These are phyloP conservation scores for Drosophila pruinosa DNA, from an alignment of 1,140 invertebrate genomes.

Conservation along the genomic window DNA sequence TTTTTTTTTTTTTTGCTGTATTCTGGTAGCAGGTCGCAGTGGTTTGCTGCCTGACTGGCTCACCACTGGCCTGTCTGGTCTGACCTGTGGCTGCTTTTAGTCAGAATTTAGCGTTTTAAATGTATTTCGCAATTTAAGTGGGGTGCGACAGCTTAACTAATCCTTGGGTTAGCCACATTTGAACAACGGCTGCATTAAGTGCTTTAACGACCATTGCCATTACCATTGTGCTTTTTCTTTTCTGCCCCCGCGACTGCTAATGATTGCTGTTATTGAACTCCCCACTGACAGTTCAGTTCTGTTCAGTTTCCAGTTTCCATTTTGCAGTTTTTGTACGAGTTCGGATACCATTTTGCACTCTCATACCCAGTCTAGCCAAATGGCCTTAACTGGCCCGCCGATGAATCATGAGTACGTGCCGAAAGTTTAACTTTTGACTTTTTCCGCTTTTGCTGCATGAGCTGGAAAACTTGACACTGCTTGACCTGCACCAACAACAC, in stretches of 20 bases:
- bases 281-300: constrained; percentile 35
- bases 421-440: constrained; percentile 54
- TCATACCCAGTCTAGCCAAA: not conserved
- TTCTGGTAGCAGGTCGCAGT: not conserved
- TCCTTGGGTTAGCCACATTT: constrained; percentile 14
- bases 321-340: constrained; percentile 1
- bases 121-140: not conserved
- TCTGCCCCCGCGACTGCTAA: constrained; percentile 28
- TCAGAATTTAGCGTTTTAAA: not conserved
- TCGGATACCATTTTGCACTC: not conserved
- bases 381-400: constrained; percentile 26
- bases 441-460: constrained; percentile 12
- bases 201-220: constrained; percentile 7
- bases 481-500: constrained; percentile 35
- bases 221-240: not conserved
- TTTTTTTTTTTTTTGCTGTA: not conserved
- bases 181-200: constrained; percentile 19
- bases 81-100: not conserved
- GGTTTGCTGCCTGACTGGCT: not conserved
- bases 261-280: constrained; percentile 65
- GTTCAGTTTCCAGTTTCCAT: not conserved
- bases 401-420: constrained; percentile 55
- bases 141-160: not conserved
- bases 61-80: too few species aligned
- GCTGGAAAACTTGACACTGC: constrained; percentile 27